Evolutionary conservation across 2,797 vertebrate genomes (phyloP).

Genomic region (Acridotheres tristis): DNA sequence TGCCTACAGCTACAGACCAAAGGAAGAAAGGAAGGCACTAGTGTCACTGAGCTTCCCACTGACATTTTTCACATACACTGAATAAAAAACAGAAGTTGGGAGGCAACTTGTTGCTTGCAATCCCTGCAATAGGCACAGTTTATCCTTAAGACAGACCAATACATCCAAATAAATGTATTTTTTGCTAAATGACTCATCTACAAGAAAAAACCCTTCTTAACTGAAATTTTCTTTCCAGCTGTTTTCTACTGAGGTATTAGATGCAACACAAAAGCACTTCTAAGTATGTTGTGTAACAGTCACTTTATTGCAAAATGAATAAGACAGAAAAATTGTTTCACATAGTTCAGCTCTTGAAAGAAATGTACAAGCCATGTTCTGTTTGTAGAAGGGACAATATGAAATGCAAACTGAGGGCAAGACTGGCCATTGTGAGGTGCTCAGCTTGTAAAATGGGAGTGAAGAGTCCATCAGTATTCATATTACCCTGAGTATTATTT

Average conservation of each 20-base stretch:
- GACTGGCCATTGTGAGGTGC: neutral
- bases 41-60: neutral
- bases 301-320: conserved; percentile 19
- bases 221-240: neutral
- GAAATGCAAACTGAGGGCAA: neutral
- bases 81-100: neutral
- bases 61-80: neutral
- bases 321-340: neutral
- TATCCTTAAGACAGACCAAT: neutral
- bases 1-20: neutral
- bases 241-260: neutral
- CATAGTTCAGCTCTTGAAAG: neutral
- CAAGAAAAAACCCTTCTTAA: neutral
- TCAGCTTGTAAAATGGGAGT: neutral
- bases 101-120: neutral
- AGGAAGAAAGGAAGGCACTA: neutral
- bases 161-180: neutral
- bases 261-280: neutral
- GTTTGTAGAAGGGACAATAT: neutral
- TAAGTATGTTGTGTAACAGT: neutral
- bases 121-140: neutral
- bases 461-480: neutral
- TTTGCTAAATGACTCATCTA: neutral
- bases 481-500: neutral
- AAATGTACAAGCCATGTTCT: conserved; percentile 6